Evolutionary conservation across 2,797 vertebrate species (phyloP).

Genomic region (Coendou prehensilis): DNA sequence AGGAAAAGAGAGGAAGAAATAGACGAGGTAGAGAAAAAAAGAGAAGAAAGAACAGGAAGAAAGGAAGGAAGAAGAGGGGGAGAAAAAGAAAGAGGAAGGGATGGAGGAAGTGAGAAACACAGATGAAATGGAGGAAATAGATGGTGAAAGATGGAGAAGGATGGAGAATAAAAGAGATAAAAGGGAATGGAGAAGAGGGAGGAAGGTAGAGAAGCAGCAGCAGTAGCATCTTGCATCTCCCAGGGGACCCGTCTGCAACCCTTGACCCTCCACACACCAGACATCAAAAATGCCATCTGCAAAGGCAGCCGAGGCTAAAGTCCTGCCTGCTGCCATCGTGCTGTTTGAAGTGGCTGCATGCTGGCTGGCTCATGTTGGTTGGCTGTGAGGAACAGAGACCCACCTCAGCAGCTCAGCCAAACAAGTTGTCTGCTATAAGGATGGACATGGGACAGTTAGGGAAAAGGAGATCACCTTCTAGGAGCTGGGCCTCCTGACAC

Average conservation of each 20-base stretch:
- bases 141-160: no score
- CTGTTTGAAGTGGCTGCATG: no score
- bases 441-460: neutral
- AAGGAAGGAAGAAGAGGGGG: neutral
- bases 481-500: neutral
- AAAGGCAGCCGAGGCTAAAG: neutral
- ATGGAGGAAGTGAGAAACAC: neutral
- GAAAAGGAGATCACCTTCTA: no score
- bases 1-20: neutral
- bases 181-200: neutral
- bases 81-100: neutral
- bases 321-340: neutral
- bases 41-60: accelerated
- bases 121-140: no score
- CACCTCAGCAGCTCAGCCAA: neutral
- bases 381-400: neutral
- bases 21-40: neutral
- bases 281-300: neutral
- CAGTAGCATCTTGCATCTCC: neutral
- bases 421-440: neutral
- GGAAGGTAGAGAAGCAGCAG: neutral
- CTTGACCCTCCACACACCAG: neutral
- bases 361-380: neutral
- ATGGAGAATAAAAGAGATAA: no score
- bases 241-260: neutral